Percentiles rank a stretch among this genome's conserved stretches.
Evolutionary conservation across 2,113 vertebrate species (phyloP).

Genomic region (Erpornis zantholeuca): DNA sequence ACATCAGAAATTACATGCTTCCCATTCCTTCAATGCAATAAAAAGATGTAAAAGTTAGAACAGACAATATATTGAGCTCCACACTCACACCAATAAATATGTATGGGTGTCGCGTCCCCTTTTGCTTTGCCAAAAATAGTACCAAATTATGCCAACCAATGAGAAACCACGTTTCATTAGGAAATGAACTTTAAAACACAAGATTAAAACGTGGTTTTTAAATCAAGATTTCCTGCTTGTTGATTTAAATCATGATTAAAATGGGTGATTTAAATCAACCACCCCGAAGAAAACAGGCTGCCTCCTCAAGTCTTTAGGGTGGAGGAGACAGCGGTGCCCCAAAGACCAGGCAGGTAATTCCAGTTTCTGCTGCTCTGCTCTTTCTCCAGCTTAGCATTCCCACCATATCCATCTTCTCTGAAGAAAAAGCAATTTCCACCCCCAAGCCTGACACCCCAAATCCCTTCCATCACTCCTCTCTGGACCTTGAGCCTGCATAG

Average conservation of each 20-base stretch:
- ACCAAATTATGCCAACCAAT: slow-evolving; percentile 65
- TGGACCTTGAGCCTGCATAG: not conserved
- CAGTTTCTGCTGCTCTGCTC: not conserved
- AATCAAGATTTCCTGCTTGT: slow-evolving; percentile 67
- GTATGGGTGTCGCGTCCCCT: slow-evolving; percentile 44
- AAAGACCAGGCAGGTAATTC: not conserved
- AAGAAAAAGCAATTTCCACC: not conserved
- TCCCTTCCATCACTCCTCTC: not conserved
- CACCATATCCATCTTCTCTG: not conserved
- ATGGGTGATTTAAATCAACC: slow-evolving; percentile 46
- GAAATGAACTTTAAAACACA: slow-evolving; percentile 65
- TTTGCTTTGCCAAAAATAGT: slow-evolving; percentile 59
- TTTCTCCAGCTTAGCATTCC: not conserved
- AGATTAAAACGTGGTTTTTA: slow-evolving; percentile 49
- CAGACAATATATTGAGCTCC: not conserved
- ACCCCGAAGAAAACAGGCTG: not conserved
- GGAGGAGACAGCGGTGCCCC: not conserved
- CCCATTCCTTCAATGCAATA: not conserved
- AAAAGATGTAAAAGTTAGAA: not conserved
- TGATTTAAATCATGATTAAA: slow-evolving; percentile 67
- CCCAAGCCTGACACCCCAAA: not conserved
- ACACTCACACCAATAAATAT: slow-evolving; percentile 35
- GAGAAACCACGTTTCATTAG: slow-evolving; percentile 53
- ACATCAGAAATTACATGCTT: slow-evolving; percentile 23
- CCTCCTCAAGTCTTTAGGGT: not conserved